Conservation (phyloP, 37 sponge, comb jelly and placozoan species). For the Tethya wilhelma region DNA sequence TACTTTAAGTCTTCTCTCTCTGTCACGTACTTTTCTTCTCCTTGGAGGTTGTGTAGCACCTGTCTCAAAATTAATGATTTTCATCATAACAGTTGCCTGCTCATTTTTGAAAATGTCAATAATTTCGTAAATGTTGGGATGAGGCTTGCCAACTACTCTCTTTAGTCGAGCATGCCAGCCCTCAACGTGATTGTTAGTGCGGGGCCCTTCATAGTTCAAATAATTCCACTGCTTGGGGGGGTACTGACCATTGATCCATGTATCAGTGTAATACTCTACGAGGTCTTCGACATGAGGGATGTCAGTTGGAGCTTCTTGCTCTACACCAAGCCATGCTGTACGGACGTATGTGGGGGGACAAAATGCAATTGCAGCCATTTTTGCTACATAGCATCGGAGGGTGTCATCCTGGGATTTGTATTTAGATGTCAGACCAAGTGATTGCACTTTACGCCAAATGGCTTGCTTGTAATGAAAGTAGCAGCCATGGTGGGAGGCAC, state of each 20-base stretch:
- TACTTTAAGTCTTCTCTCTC: too few relatives aligned
- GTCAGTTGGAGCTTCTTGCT: background rate
- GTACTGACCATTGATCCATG: slow-evolving; percentile 1
- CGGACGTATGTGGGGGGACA: background rate
- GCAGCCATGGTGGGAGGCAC: too few relatives aligned
- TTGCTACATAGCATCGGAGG: background rate
- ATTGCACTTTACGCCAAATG: too few relatives aligned
- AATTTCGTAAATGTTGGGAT: slow-evolving; percentile 4
- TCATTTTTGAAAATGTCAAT: background rate
- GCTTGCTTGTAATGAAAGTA: too few relatives aligned
- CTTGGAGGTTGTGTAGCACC: too few relatives aligned
- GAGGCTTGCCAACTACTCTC: slow-evolving; percentile 3
- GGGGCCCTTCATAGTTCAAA: background rate
- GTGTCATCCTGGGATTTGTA: background rate
- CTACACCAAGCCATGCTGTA: background rate
- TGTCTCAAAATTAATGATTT: too few relatives aligned
- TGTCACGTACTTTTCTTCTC: too few relatives aligned
- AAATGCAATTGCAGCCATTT: background rate
- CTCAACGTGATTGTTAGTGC: slow-evolving; percentile 25
- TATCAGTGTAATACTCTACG: background rate
- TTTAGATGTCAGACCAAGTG: too few relatives aligned
- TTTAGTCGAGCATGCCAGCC: slow-evolving; percentile 9
- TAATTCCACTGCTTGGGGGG: background rate
- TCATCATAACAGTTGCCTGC: too few relatives aligned
- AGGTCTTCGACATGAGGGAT: background rate